Conservation (phyloP, 1,140 invertebrate species). For the Drosophila nebulosa region DNA sequence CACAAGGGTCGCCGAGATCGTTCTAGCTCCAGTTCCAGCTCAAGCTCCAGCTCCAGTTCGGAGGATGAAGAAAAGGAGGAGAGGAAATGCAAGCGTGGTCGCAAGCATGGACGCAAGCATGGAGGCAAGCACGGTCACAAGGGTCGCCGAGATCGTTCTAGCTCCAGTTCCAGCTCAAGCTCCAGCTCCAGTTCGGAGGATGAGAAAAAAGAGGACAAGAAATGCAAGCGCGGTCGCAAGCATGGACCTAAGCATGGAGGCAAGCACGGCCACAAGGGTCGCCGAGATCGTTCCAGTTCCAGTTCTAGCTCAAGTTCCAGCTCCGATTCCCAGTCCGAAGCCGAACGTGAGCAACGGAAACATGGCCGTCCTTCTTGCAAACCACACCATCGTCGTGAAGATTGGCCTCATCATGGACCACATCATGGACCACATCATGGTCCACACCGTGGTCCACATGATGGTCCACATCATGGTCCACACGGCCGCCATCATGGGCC, state of each 20-base stretch:
- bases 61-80: not conserved
- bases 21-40: constrained; percentile 23
- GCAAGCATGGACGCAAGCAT: not conserved
- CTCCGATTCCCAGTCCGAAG: constrained; percentile 23
- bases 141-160: not conserved
- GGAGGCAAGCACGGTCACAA: not conserved
- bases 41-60: constrained; percentile 16
- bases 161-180: constrained; percentile 23
- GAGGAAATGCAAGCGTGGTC: not conserved
- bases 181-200: constrained; percentile 10
- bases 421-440: constrained; percentile 3
- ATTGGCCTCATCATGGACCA: not conserved
- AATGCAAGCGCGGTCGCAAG: not conserved
- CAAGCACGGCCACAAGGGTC: not conserved
- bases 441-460: not conserved
- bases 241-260: not conserved
- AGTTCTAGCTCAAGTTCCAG: constrained; percentile 22
- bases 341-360: constrained; percentile 9
- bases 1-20: not conserved
- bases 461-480: constrained; percentile 1
- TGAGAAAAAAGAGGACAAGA: not conserved
- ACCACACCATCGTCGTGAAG: not conserved
- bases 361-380: not conserved
- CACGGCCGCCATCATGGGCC: not conserved
- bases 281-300: constrained; percentile 1